Evolutionary conservation across 2,888 invertebrate genomes (phyloP).

Genomic region (Nomada ruficornis): DNA sequence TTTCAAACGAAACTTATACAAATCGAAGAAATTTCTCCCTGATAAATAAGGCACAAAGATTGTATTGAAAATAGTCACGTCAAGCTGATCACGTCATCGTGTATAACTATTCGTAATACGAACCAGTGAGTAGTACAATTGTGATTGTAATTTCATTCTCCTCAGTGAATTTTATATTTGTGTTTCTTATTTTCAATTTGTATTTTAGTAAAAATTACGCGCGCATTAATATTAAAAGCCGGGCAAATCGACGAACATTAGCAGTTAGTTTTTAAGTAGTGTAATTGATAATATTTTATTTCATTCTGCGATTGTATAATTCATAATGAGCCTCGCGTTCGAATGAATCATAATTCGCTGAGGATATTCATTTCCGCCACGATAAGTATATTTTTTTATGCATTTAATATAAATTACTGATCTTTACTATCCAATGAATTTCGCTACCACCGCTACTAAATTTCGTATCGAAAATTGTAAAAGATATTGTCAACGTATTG

Average conservation of each 20-base stretch:
- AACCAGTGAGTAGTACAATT: conserved; percentile 42
- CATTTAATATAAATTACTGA: conserved; percentile 35
- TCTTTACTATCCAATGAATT: not conserved
- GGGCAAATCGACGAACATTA: conserved; percentile 1
- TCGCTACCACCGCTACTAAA: no score
- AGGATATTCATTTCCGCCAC: no score
- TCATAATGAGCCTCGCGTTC: not conserved
- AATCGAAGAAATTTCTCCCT: not conserved
- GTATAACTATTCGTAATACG: conserved; percentile 11
- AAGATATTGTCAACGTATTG: no score
- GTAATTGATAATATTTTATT: not conserved
- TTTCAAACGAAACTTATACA: not conserved
- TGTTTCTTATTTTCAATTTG: conserved; percentile 7
- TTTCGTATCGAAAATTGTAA: no score
- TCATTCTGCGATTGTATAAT: not conserved
- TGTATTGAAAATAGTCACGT: conserved; percentile 4
- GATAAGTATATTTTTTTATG: conserved; percentile 22
- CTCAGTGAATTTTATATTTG: conserved; percentile 35
- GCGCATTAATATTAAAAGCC: conserved; percentile 6
- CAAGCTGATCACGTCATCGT: not conserved
- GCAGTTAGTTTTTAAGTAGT: conserved; percentile 2
- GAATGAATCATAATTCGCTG: not conserved
- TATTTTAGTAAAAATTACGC: conserved; percentile 17
- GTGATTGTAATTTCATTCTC: conserved; percentile 44
- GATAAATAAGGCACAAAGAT: not conserved